Evolutionary conservation across 1,140 invertebrate genomes (phyloP).

Genomic region (Phthorimaea operculella): DNA sequence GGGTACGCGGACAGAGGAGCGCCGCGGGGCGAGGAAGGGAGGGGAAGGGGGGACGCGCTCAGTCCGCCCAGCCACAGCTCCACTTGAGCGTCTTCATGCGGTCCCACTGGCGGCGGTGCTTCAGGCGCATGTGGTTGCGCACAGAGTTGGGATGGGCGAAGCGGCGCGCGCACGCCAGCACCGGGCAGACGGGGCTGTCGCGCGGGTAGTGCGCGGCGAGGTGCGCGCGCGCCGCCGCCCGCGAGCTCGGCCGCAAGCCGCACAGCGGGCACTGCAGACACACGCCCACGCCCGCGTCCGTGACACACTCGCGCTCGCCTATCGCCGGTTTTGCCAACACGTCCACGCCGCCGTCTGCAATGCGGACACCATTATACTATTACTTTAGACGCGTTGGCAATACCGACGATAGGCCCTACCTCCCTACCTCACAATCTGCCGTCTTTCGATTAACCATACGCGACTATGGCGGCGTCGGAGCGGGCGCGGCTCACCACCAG

Average conservation of each 20-base stretch:
- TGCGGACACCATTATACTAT: conserved; percentile 54
- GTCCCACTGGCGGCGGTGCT: conserved; percentile 82
- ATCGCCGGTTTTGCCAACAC: conserved; percentile 56
- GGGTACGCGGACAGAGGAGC: conserved; percentile 1
- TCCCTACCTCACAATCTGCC: conserved; percentile 18
- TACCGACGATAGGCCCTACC: conserved; percentile 31
- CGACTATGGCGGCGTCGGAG: conserved; percentile 1
- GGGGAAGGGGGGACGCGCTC: conserved; percentile 12
- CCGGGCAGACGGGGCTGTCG: conserved; percentile 82
- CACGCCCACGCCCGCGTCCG: conserved; percentile 23
- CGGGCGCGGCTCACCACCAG: conserved; percentile 33
- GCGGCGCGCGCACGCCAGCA: conserved; percentile 75
- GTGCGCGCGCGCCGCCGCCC: conserved; percentile 76
- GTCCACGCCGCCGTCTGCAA: conserved; percentile 64
- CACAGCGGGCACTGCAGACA: conserved; percentile 77
- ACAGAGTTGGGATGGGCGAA: conserved; percentile 86
- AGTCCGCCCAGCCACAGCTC: conserved; percentile 69
- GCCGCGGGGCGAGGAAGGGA: conserved; percentile 6
- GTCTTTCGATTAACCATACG: not conserved
- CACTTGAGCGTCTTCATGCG: conserved; percentile 84
- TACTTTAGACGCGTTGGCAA: conserved; percentile 44
- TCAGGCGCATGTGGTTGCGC: conserved; percentile 84
- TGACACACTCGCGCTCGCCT: conserved; percentile 21
- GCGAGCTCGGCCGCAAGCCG: conserved; percentile 68
- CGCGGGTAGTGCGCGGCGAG: conserved; percentile 84